Evolutionary conservation across 2,888 invertebrate species (phyloP), one percentile per base, ranked within the genome.

Genomic region (Microdon myrmicae): DNA sequence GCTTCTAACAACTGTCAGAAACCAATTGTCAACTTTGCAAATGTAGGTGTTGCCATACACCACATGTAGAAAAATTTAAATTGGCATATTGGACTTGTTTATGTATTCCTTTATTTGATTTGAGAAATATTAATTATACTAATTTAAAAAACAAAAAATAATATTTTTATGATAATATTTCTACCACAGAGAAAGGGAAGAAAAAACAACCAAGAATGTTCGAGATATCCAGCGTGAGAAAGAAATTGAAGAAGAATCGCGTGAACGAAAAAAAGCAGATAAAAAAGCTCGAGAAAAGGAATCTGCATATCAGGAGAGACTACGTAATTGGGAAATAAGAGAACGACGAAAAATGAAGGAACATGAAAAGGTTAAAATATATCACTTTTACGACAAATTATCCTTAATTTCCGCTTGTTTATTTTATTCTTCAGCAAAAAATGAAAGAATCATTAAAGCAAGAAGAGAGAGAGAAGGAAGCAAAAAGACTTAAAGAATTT

Each of bases 201-300:
- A 77, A 77, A 77, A 83, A 81, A 68, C 75, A 71, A 83, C 76
- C 72, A 85, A 79, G 82, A 86, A 79, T 78, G 81, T 78, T 61
- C 80, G 75, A 6, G 90, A 91, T 74, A 81, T 89, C 60, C 82
- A 89, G 47, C 83, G 86, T 1, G 91, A 91, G 72, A 87, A 90
- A 71, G 92, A 92, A 81, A 86, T 94, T 69, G 96, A 96, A 75
- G 96, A 97, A 73, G 96, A 97, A 78, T 85, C 88, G 12, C 87
- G 94, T 53, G 96, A 97, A 74, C 87, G 91, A 73, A 92, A 95
- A 76, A 90, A 94, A 70, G 82, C 88, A 4, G 96, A 97, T 76
- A 88, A 96, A 78, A 89, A 92, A 79, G 91, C 96, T 0, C 81
- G 95, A 7, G 96, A 97, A 76, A 96, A 96, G 79, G 97, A 97